These are phyloP conservation scores for Drosophila borborema DNA, from an alignment of 2,888 invertebrate species.

Conservation along the genomic window DNA sequence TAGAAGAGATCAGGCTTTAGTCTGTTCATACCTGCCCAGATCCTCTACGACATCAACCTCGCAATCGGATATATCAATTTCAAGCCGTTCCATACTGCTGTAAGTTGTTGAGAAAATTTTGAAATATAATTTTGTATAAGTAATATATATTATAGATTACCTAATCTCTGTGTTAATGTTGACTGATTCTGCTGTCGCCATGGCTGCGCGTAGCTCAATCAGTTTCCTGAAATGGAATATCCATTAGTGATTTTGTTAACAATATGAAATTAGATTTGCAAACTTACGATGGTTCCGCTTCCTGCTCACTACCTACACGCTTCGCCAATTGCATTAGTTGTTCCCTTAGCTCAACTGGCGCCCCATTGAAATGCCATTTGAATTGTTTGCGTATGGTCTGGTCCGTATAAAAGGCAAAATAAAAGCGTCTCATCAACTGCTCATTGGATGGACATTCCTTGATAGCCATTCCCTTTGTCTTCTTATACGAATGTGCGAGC, in stretches of 20 bases:
- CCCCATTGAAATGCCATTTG: conserved; percentile 35
- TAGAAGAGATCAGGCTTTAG: background rate
- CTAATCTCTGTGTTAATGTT: background rate
- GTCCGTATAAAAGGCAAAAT: conserved; percentile 32
- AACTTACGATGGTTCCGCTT: background rate
- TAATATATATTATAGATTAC: background rate
- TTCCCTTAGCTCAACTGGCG: conserved; percentile 13
- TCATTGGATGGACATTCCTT: background rate
- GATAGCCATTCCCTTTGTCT: background rate
- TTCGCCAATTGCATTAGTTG: conserved; percentile 18
- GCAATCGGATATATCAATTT: background rate
- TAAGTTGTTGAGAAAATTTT: background rate
- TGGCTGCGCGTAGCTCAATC: background rate
- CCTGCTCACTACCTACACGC: background rate
- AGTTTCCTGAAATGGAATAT: background rate
- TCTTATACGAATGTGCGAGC: background rate
- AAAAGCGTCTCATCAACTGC: conserved; percentile 24
- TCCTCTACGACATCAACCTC: conserved; percentile 23
- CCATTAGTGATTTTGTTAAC: too few species aligned
- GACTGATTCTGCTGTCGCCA: background rate
- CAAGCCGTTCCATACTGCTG: background rate
- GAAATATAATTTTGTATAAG: background rate
- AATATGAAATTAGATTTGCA: rapidly evolving
- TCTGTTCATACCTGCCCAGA: conserved; percentile 24
- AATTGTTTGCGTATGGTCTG: conserved; percentile 8